These are phyloP conservation scores for Pseudococcus longispinus DNA, from an alignment of 2,888 invertebrate species.

Conservation along the genomic window DNA sequence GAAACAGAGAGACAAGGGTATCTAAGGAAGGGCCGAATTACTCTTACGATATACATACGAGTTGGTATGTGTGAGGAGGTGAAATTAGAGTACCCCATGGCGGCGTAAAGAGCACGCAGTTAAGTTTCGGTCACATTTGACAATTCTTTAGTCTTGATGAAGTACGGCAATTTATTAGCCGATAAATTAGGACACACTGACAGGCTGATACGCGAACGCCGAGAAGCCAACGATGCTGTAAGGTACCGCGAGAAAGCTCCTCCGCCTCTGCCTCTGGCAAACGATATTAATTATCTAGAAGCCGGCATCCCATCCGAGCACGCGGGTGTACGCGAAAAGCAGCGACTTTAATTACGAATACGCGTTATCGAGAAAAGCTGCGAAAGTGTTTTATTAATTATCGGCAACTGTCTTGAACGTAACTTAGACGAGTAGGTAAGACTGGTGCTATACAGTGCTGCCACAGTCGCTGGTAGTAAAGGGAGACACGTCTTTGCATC, in stretches of 20 bases:
- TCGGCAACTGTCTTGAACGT: not conserved
- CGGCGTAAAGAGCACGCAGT: not conserved
- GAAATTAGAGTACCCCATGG: not conserved
- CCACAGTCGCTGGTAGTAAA: not conserved
- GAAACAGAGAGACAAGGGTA: not conserved
- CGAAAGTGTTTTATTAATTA: conserved; percentile 27
- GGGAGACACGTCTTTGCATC: not conserved
- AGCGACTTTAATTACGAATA: conserved; percentile 24
- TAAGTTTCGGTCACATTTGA: conserved; percentile 10
- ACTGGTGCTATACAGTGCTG: not conserved
- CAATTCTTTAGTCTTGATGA: conserved; percentile 38
- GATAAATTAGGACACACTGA: conserved; percentile 7
- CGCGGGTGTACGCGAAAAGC: not conserved
- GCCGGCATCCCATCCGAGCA: not conserved
- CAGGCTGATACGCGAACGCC: not conserved
- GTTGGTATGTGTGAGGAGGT: not conserved
- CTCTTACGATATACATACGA: not conserved
- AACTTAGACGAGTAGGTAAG: not conserved
- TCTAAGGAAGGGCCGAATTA: not conserved
- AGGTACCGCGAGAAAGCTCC: no score
- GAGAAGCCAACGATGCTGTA: no score
- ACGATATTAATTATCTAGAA: conserved; percentile 25
- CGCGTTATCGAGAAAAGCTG: not conserved
- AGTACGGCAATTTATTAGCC: conserved; percentile 37
- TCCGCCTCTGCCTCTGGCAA: not conserved